phyloP scores from a whole-genome alignment of 2,797 vertebrate species.

The Microctenopoma lineatum region DNA sequence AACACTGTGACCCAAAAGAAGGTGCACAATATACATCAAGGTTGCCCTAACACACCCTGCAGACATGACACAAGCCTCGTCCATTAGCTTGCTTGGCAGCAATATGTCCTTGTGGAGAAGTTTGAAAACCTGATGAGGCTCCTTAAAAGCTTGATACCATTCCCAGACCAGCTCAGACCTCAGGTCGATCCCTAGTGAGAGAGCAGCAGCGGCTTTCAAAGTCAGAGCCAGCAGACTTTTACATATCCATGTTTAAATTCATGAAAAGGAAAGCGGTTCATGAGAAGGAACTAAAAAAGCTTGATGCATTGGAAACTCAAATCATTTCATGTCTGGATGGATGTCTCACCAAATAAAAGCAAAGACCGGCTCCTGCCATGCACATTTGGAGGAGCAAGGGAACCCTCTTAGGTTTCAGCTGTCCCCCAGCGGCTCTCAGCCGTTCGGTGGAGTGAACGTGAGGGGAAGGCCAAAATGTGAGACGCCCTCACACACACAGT shows the following conservation, averaged over 20 bases:
- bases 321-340: slow-evolving; percentile 50
- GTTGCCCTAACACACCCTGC: slow-evolving; percentile 52
- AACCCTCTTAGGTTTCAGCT: slow-evolving; percentile 75
- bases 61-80: slow-evolving; percentile 40
- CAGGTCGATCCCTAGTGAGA: slow-evolving; percentile 5
- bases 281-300: slow-evolving; percentile 55
- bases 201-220: slow-evolving; percentile 9
- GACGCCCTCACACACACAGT: slow-evolving; percentile 65
- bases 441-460: slow-evolving; percentile 64
- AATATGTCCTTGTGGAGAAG: slow-evolving; percentile 18
- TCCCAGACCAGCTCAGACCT: slow-evolving; percentile 39
- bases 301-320: slow-evolving; percentile 48
- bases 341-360: slow-evolving; percentile 61
- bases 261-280: not conserved
- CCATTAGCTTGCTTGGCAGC: slow-evolving; percentile 38
- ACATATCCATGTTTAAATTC: slow-evolving; percentile 28
- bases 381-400: slow-evolving; percentile 43
- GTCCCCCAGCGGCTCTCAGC: slow-evolving; percentile 40
- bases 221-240: slow-evolving; percentile 19
- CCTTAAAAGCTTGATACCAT: slow-evolving; percentile 48
- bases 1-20: slow-evolving; percentile 45
- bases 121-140: slow-evolving; percentile 20
- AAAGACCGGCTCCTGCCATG: slow-evolving; percentile 20
- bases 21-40: slow-evolving; percentile 29
- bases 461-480: slow-evolving; percentile 71